Evolutionary conservation across 2,888 invertebrate species (phyloP).

Genomic region (Psylliodes chrysocephalus): DNA sequence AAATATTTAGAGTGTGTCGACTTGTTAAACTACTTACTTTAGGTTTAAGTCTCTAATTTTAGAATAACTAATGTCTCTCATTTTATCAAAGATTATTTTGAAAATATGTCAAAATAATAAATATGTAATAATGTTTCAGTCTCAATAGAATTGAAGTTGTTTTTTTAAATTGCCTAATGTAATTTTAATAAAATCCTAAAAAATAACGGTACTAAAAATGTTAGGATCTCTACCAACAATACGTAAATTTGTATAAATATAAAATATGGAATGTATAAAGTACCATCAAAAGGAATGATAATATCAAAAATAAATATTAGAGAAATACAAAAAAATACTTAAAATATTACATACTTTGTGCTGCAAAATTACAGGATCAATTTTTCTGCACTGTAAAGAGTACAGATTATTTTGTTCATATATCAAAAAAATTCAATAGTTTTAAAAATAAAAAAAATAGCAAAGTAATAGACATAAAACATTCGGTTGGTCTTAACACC

Average conservation of each 20-base stretch:
- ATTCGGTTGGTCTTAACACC: no score
- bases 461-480: no score
- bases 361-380: not conserved
- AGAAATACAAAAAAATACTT: conserved; percentile 4
- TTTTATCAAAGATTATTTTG: no score
- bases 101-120: no score
- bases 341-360: conserved; percentile 3
- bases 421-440: conserved; percentile 3
- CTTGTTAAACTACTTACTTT: no score
- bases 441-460: not conserved
- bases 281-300: conserved; percentile 22
- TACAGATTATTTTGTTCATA: not conserved
- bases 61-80: no score
- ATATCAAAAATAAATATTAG: not conserved
- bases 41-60: no score
- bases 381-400: not conserved
- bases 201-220: not conserved
- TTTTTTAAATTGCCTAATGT: no score
- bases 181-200: no score
- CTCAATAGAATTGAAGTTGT: no score
- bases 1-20: no score
- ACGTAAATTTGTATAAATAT: conserved; percentile 17
- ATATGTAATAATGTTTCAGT: no score
- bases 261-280: conserved; percentile 12
- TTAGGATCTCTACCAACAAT: not conserved